Base-by-base conservation (phyloP, 2,113 vertebrate genomes). In the Trematocara unimaculatum region DNA sequence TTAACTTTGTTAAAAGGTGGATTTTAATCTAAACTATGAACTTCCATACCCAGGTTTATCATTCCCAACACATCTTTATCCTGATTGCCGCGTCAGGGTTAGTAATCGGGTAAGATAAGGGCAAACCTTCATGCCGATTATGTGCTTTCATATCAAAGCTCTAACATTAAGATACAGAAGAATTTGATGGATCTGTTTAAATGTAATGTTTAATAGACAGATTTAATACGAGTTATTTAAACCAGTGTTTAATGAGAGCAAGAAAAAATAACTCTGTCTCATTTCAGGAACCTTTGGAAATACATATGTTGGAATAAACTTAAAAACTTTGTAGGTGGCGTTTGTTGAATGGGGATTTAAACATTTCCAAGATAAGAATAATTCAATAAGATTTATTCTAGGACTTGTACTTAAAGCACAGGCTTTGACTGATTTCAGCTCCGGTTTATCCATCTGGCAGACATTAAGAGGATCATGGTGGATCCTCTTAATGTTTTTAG, bases 391-490 rank as follows among this genome's bases (percentile, higher is more conserved):
- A 26, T 31, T 54, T 20, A 84, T 23, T 51, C 2, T 9, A 1
- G 9, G 40, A 9, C 38, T 35, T 79, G n/a, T n/a, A 15, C 70
- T 85, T 8, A 35, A 53, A 79, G 13, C 23, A 18, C 6, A 33
- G 45, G 35, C 47, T 49, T 47, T 56, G 58, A 54, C 47, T 20
- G 38, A 18, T 49, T 85, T 90, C 64, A 88, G 77, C 47, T 70
- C 29, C 18, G 56, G 67, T 84, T 82, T 7, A 84, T 84, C 84
- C 77, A 67, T 84, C 87, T 78, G 23, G 49, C 62, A 88, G 13
- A 86, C 74, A 23, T 40, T 17, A 84, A 81, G 84, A 72, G 49
- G 78, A 58, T 88, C 81, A 31, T 35, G 55, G 38, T 3, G 35
- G 54, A 55, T 20, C 60, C 33, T 64, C 60, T 38, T 38, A 29